Evolutionary conservation across 2,797 vertebrate species (phyloP).

Genomic region (Propithecus deckenii): DNA sequence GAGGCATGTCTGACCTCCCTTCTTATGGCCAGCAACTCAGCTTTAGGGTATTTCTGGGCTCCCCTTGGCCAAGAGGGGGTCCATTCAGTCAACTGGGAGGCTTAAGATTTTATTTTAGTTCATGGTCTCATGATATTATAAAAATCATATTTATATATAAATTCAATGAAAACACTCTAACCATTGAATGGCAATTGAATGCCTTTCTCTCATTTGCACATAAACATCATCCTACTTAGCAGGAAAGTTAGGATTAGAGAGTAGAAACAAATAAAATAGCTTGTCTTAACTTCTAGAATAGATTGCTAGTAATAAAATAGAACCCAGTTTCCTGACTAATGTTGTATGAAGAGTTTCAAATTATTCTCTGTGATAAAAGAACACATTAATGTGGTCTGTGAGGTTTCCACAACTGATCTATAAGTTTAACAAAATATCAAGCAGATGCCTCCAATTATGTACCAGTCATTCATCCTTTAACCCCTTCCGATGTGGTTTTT

Average conservation of each 20-base stretch:
- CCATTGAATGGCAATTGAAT: not conserved
- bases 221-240: not conserved
- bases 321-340: conserved; percentile 35
- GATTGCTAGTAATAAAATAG: not conserved
- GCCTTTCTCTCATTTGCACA: not conserved
- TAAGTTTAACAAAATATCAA: not conserved
- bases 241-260: not conserved
- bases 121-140: not conserved
- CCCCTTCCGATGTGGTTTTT: not conserved
- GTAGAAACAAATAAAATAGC: not conserved
- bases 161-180: not conserved
- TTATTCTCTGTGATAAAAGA: conserved; percentile 21
- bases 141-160: conserved; percentile 13
- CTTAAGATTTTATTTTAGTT: not conserved
- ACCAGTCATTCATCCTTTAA: not conserved
- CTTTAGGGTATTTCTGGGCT: not conserved
- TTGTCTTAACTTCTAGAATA: not conserved
- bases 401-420: not conserved
- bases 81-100: not conserved
- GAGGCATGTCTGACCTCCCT: not conserved
- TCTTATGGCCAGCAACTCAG: not conserved
- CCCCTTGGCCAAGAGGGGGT: not conserved
- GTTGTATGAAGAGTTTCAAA: not conserved
- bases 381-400: not conserved
- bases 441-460: not conserved